Percentiles rank a stretch among this genome's conserved stretches.
Evolutionary conservation across 1,140 invertebrate species (phyloP).

Genomic region (Cherax quadricarinatus): DNA sequence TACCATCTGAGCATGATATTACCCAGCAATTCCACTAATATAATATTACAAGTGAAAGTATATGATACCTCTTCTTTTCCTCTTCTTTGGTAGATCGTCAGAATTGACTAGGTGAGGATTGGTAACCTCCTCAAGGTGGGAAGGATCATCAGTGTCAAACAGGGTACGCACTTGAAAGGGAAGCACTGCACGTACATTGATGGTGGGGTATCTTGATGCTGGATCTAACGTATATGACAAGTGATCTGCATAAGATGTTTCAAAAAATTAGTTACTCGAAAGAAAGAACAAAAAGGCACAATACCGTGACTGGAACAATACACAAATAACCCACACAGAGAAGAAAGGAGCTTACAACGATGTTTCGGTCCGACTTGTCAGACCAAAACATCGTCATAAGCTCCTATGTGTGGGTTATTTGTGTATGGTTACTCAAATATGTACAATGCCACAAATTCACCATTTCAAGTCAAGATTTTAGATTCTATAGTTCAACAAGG

Average conservation of each 20-base stretch:
- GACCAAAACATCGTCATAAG: no score
- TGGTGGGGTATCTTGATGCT: slow-evolving; percentile 81
- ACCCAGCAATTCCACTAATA: no score
- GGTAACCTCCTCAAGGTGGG: slow-evolving; percentile 77
- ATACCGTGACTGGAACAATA: no score
- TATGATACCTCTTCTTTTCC: slow-evolving; percentile 80
- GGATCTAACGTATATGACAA: slow-evolving; percentile 93
- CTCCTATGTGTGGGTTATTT: no score
- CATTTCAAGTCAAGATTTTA: not conserved
- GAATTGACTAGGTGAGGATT: slow-evolving; percentile 69
- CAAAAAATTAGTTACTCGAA: not conserved
- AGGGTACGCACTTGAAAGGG: slow-evolving; percentile 83
- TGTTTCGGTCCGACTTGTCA: no score
- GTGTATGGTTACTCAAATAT: no score
- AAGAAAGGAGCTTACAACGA: no score
- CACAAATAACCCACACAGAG: no score
- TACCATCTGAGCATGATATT: no score
- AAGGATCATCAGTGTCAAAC: slow-evolving; percentile 82
- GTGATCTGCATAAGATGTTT: slow-evolving; percentile 79
- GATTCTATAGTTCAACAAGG: not conserved
- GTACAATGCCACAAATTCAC: no score
- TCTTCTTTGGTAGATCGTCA: slow-evolving; percentile 80
- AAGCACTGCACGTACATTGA: slow-evolving; percentile 80
- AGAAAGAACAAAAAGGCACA: no score
- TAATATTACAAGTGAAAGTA: no score